phyloP scores from a whole-genome alignment of 2,113 vertebrate genomes.

The Ciconia maguari region DNA sequence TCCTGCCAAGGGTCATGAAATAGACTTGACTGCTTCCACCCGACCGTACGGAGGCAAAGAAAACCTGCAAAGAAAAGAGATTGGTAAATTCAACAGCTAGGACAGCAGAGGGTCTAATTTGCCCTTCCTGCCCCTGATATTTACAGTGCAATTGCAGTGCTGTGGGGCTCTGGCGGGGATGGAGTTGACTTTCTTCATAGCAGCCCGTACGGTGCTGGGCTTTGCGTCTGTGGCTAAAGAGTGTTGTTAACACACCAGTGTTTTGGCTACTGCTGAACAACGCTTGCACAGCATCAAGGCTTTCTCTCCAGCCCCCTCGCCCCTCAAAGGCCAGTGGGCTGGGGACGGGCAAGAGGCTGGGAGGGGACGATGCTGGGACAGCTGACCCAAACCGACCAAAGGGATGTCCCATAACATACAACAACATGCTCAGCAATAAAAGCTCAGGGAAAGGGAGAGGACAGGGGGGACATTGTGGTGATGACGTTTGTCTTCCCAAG shows the following conservation, averaged over 20 bases:
- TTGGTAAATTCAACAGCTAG: not conserved
- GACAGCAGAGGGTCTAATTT: not conserved
- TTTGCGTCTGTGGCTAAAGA: not conserved
- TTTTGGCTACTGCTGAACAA: not conserved
- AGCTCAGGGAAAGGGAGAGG: not conserved
- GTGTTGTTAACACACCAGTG: fast-evolving
- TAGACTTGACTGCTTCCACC: conserved; percentile 99
- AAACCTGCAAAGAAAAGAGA: conserved; percentile 79
- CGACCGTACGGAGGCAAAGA: conserved; percentile 96
- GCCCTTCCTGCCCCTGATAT: not conserved
- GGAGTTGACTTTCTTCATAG: not conserved
- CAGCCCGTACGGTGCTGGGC: fast-evolving
- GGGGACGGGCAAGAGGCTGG: not conserved
- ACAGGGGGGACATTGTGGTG: fast-evolving
- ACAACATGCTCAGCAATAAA: not conserved
- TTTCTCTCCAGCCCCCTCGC: not conserved
- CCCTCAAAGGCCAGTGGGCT: not conserved
- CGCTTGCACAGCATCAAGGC: not conserved
- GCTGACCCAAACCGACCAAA: not conserved
- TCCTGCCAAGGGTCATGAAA: conserved; percentile 98
- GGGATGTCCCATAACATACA: not conserved
- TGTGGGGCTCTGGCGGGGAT: not conserved
- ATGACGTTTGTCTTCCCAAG: not conserved
- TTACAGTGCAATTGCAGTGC: not conserved
- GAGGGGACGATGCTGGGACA: not conserved